phyloP scores from a whole-genome alignment of 2,888 invertebrate species.

The Napeogenes inachia region DNA sequence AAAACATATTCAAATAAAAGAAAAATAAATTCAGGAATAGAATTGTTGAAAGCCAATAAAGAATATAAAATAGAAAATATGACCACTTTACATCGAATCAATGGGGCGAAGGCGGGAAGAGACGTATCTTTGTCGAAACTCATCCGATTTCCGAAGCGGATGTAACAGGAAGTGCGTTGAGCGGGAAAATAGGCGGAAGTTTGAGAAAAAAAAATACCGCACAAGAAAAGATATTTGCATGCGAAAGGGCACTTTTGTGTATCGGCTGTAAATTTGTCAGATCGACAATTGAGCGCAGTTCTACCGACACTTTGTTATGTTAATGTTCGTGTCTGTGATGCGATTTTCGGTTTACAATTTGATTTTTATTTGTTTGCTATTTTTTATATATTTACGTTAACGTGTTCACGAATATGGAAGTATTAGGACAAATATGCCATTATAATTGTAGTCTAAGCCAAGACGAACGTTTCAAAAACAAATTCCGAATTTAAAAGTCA shows the following conservation, averaged over 20 bases:
- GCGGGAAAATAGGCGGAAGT: constrained; percentile 77
- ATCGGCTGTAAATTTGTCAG: constrained; percentile 74
- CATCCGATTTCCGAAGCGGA: constrained; percentile 69
- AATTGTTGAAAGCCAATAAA: constrained; percentile 57
- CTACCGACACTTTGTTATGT: constrained; percentile 69
- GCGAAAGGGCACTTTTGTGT: constrained; percentile 71
- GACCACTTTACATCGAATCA: constrained; percentile 45
- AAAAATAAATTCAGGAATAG: constrained; percentile 30
- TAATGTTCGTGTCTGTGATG: constrained; percentile 52
- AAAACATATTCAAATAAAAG: constrained; percentile 12
- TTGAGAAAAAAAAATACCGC: constrained; percentile 59
- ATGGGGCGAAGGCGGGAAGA: constrained; percentile 33
- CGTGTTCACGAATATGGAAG: too few relatives aligned
- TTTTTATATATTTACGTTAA: neutral
- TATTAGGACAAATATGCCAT: too few relatives aligned
- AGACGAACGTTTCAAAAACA: constrained; percentile 32
- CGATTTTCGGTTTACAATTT: constrained; percentile 20
- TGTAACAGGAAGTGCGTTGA: constrained; percentile 67
- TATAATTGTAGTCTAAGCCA: too few relatives aligned
- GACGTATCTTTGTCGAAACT: constrained; percentile 34
- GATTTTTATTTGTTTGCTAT: neutral
- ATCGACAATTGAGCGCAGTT: constrained; percentile 69
- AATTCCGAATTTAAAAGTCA: constrained; percentile 44
- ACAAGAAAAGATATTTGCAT: constrained; percentile 72
- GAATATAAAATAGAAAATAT: constrained; percentile 62